phyloP scores from a whole-genome alignment of 2,113 vertebrate species.

The Trogon melanurus region DNA sequence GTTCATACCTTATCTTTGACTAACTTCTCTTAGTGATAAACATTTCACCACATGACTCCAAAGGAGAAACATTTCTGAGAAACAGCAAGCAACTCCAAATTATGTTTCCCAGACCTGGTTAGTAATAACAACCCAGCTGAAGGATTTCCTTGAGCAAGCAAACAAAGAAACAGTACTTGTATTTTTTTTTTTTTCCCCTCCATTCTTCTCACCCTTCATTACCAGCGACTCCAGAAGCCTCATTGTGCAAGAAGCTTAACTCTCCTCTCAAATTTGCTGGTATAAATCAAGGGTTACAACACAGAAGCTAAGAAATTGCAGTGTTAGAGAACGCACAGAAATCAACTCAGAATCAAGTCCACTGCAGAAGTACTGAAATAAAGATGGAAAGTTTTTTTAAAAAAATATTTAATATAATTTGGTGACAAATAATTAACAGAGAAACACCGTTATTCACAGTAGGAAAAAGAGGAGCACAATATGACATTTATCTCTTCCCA shows the following conservation, averaged over 20 bases:
- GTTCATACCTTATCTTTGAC: slow-evolving; percentile 64
- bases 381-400: background rate
- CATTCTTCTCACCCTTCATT: slow-evolving; percentile 23
- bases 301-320: background rate
- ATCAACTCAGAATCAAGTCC: background rate
- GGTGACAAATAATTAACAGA: background rate
- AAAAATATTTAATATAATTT: background rate
- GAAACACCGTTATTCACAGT: background rate
- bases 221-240: slow-evolving; percentile 1
- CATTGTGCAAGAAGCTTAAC: slow-evolving; percentile 31
- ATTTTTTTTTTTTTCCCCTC: slow-evolving; percentile 21
- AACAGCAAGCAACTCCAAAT: slow-evolving; percentile 41
- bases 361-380: background rate
- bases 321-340: background rate
- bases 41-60: slow-evolving; percentile 55
- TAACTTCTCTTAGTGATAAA: slow-evolving; percentile 58
- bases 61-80: slow-evolving; percentile 63
- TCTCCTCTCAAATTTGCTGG: background rate
- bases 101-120: slow-evolving; percentile 55
- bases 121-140: slow-evolving; percentile 39
- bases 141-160: slow-evolving; percentile 56
- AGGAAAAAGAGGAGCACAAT: background rate
- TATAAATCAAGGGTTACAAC: slow-evolving; percentile 38
- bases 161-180: slow-evolving; percentile 39
- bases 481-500: background rate